Evolutionary conservation across 2,113 vertebrate species (phyloP).

Genomic region (Poicephalus gulielmi): DNA sequence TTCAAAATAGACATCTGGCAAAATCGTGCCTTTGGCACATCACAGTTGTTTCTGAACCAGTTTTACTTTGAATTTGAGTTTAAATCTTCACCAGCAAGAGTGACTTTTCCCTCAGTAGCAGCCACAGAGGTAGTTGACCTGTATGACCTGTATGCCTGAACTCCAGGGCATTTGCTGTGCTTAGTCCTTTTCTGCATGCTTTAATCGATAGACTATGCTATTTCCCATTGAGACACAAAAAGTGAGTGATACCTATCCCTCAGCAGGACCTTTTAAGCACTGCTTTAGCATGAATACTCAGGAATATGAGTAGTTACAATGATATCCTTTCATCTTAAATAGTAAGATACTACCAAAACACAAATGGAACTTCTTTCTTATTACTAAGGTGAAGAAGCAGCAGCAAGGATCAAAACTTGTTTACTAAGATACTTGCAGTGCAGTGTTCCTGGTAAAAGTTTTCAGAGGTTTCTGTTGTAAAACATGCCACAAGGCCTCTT

Average conservation of each 20-base stretch:
- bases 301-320: neutral
- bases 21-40: neutral
- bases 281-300: neutral
- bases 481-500: neutral
- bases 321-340: neutral
- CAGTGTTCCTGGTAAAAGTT: neutral
- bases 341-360: slow-evolving; percentile 4
- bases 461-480: neutral
- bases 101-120: neutral
- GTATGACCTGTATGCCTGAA: neutral
- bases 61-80: neutral
- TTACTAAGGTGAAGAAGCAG: neutral
- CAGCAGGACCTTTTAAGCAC: neutral
- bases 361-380: neutral
- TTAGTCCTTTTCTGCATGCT: neutral
- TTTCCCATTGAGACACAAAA: neutral
- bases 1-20: neutral
- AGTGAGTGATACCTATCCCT: neutral
- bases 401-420: neutral
- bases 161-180: neutral
- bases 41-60: neutral
- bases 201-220: neutral
- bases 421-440: neutral
- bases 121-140: neutral
- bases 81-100: neutral